Evolutionary conservation across 1,140 invertebrate species (phyloP).

Genomic region (Macrostomum lignano): DNA sequence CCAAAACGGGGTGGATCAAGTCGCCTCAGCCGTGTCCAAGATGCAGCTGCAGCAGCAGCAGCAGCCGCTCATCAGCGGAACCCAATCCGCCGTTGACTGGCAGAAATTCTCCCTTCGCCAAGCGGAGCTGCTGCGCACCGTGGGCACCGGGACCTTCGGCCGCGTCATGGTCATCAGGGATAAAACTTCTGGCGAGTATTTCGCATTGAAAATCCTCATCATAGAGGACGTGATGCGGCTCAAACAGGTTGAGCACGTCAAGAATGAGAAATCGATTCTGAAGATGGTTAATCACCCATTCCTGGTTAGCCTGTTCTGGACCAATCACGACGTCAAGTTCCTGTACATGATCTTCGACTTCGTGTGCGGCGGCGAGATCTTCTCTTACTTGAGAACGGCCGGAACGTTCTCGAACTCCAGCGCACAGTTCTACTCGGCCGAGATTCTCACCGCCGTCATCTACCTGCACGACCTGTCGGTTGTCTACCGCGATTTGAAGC

Average conservation of each 20-base stretch:
- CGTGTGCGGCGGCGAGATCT: conserved; percentile 58
- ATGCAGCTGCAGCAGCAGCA: too few relatives aligned
- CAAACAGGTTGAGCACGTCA: conserved; percentile 64
- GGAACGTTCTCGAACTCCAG: conserved; percentile 55
- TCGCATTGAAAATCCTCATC: conserved; percentile 65
- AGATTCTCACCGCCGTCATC: conserved; percentile 68
- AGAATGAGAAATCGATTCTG: conserved; percentile 67
- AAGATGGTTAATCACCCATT: conserved; percentile 57
- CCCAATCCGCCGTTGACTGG: too few relatives aligned
- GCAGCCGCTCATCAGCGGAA: too few relatives aligned
- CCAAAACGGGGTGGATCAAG: too few relatives aligned
- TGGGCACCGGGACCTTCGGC: conserved; percentile 66
- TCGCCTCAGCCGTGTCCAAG: too few relatives aligned
- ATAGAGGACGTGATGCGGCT: conserved; percentile 64
- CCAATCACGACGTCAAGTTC: conserved; percentile 51
- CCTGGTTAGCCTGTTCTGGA: conserved; percentile 73
- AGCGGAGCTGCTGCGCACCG: background rate
- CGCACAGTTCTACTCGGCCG: conserved; percentile 66
- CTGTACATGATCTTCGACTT: conserved; percentile 75
- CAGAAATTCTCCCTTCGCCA: background rate
- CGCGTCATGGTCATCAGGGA: conserved; percentile 55
- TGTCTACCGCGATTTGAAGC: conserved; percentile 52
- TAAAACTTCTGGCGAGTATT: conserved; percentile 40
- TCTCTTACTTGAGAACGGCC: conserved; percentile 68
- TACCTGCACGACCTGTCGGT: conserved; percentile 52